These are phyloP conservation scores for Panulirus ornatus DNA, from an alignment of 1,140 invertebrate genomes.

Conservation along the genomic window DNA sequence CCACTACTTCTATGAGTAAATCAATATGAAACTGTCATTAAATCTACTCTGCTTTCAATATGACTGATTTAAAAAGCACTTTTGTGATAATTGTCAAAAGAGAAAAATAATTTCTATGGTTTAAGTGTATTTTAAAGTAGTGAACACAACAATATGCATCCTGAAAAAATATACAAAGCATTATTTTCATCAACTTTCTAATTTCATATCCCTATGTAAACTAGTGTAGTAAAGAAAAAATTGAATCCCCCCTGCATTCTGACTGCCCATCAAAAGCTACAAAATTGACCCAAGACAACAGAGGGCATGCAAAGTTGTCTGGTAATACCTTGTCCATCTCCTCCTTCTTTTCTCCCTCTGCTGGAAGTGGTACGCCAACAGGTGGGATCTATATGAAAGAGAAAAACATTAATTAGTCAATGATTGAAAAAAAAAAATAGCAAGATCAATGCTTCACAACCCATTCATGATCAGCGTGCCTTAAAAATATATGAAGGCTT, in stretches of 20 bases:
- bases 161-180: background rate
- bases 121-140: background rate
- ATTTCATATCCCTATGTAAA: background rate
- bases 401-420: conserved; percentile 1
- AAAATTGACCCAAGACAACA: conserved; percentile 60
- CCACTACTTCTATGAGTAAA: conserved; percentile 27
- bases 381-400: conserved; percentile 77
- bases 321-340: conserved; percentile 85
- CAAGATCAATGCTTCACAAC: no score
- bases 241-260: background rate
- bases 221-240: conserved; percentile 1
- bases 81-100: background rate
- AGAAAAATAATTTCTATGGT: background rate
- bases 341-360: conserved; percentile 84
- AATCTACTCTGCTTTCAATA: conserved; percentile 28
- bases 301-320: conserved; percentile 68
- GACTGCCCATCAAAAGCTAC: conserved; percentile 37
- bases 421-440: no score
- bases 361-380: conserved; percentile 77
- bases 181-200: background rate
- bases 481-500: no score
- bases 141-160: background rate
- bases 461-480: no score
- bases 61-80: conserved; percentile 3
- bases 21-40: conserved; percentile 25